Evolutionary conservation across 2,113 vertebrate genomes (phyloP), one percentile per base, ranked within the genome.

Genomic region (Xiphophorus maculatus): DNA sequence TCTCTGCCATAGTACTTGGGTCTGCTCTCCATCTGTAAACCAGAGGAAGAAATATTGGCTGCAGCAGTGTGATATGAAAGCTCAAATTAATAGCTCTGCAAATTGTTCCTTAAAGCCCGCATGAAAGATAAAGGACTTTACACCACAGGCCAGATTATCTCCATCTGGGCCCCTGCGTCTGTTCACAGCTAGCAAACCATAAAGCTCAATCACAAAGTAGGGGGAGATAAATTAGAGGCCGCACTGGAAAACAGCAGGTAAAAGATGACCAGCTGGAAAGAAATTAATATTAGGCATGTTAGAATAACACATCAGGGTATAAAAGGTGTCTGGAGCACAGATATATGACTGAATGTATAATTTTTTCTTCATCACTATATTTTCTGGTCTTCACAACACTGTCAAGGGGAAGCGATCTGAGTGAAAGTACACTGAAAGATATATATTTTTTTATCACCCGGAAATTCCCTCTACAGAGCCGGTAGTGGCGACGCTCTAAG

Each of bases 1-100:
- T 99, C 98, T 97, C 98, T 96, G 94, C 98, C 97, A 68, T 99
- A 99, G 92, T 98, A 97, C 90, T 98, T 98, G 91, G 98, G 98
- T 92, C 97, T 96, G 94, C 93, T 99, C 90, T 97, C 96, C 94
- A 99, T 96, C 98, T 99, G 92, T 42, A 77, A 84, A 84, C 33
- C 82, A 93, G 74, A 90, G 73, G 91, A 94, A 79, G 81, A 87
- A 42, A 85, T 54, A 81, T 88, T 88, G 77, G 69, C 74, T 79
- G 35, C 29, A 77, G 66, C 44, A 35, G 28, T 80, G 40, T 17
- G 69, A 81, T 65, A 70, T 76, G 64, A 86, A 87, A 80, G 78
- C 73, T 81, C 79, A 79, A 79, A 83, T 80, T 64, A 88, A 86
- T 54, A 33, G 67, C 77, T 85, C 29, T 69, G 68, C 42, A 65